Conservation (phyloP, 2,113 vertebrate species). For the Aptenodytes patagonicus region DNA sequence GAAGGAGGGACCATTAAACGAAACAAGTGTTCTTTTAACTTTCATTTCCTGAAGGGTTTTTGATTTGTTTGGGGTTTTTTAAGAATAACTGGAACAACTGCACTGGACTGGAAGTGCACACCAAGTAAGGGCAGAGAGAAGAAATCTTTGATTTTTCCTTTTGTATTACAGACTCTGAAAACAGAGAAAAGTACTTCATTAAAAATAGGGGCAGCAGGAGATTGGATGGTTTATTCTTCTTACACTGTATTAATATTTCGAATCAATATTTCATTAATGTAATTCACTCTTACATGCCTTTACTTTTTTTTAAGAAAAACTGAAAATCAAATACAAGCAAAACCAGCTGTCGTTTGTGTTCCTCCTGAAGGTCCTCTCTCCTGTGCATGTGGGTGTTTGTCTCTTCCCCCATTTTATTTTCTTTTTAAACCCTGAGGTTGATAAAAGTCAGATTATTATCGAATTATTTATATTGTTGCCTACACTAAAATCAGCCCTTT, state of each 20-base stretch:
- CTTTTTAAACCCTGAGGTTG: background rate
- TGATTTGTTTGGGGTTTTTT: background rate
- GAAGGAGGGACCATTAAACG: background rate
- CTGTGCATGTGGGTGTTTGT: background rate
- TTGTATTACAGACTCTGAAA: background rate
- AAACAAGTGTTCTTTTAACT: background rate
- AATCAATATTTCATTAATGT: slow-evolving; percentile 14
- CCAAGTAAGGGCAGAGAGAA: background rate
- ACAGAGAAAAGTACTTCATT: background rate
- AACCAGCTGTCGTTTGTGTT: background rate
- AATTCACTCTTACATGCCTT: background rate
- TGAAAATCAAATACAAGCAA: slow-evolving; percentile 13
- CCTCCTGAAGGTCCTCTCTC: background rate
- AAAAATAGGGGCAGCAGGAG: background rate
- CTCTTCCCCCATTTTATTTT: background rate
- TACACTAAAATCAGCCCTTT: background rate
- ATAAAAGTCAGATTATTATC: background rate
- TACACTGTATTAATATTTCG: background rate
- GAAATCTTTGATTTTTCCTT: slow-evolving; percentile 19
- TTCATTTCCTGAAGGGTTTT: slow-evolving; percentile 11
- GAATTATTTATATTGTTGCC: background rate
- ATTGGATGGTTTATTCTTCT: background rate
- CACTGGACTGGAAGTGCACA: background rate
- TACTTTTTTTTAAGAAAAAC: background rate
- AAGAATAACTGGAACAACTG: slow-evolving; percentile 5